Conservation (phyloP, 2,888 invertebrate genomes). For the Eristalinus sepulchralis region DNA sequence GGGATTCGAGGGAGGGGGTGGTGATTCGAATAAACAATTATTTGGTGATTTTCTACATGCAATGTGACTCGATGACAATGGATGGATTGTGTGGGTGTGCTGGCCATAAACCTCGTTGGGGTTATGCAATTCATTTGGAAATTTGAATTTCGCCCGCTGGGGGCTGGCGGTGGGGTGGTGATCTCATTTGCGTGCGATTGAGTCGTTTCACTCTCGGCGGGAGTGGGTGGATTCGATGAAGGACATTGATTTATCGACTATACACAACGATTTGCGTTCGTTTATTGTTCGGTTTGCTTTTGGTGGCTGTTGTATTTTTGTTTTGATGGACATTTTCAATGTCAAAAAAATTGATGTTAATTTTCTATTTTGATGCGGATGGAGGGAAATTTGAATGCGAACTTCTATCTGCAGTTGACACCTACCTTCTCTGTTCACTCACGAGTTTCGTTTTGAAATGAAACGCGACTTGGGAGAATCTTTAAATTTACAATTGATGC, state of each 20-base stretch:
- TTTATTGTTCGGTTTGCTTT: neutral
- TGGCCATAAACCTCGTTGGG: conserved; percentile 12
- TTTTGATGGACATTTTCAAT: neutral
- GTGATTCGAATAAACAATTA: neutral
- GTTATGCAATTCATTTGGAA: conserved; percentile 39
- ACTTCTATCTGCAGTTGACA: too few species aligned
- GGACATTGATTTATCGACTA: neutral
- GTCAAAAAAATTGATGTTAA: neutral
- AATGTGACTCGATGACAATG: conserved; percentile 38
- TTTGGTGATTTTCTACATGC: neutral
- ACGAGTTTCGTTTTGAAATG: too few species aligned
- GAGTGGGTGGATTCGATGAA: neutral
- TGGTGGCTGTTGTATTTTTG: neutral
- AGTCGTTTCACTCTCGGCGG: neutral
- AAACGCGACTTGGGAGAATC: too few species aligned
- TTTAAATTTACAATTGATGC: too few species aligned
- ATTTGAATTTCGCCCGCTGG: neutral
- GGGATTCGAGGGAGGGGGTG: too few species aligned
- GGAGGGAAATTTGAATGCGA: neutral
- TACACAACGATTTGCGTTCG: neutral
- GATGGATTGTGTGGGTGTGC: conserved; percentile 6
- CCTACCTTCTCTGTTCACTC: too few species aligned
- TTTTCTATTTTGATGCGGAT: too few species aligned
- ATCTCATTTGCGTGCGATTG: neutral
- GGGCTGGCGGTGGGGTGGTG: neutral